A percentile compares a stretch with the other conserved stretches of the same genome.
Conservation (phyloP, 2,888 invertebrate genomes). For the Polydrusus cervinus region DNA sequence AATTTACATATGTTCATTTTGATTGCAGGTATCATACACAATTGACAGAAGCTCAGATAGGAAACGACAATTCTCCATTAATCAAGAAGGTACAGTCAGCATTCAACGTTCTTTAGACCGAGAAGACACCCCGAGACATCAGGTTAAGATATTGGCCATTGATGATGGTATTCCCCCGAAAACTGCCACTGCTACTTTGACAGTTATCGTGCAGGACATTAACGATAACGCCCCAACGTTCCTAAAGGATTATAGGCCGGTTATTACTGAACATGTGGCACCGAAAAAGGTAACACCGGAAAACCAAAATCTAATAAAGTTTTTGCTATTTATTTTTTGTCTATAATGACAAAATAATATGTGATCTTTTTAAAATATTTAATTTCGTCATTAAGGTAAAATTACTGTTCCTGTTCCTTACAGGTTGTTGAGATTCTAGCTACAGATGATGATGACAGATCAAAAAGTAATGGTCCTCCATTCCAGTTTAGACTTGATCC, state of each 20-base stretch:
- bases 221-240: constrained; percentile 97
- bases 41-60: constrained; percentile 95
- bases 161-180: constrained; percentile 95
- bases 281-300: constrained; percentile 78
- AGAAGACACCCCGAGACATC: constrained; percentile 95
- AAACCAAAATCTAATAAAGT: too few relatives aligned
- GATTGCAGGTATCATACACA: constrained; percentile 79
- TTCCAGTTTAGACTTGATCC: constrained; percentile 95
- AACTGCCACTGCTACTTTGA: constrained; percentile 94
- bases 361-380: too few relatives aligned
- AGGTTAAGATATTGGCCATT: constrained; percentile 95
- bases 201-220: constrained; percentile 95
- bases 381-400: too few relatives aligned
- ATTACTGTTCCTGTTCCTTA: not conserved
- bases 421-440: constrained; percentile 91
- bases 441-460: constrained; percentile 94
- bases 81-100: constrained; percentile 95
- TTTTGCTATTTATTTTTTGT: too few relatives aligned
- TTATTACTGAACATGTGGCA: constrained; percentile 93
- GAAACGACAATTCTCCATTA: constrained; percentile 94
- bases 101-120: constrained; percentile 94
- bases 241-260: constrained; percentile 88
- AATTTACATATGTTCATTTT: too few relatives aligned
- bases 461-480: constrained; percentile 97
- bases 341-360: too few relatives aligned